Percentiles rank a stretch among this genome's conserved stretches.
phyloP scores from a whole-genome alignment of 2,113 vertebrate species.

The Tragelaphus strepsiceros region DNA sequence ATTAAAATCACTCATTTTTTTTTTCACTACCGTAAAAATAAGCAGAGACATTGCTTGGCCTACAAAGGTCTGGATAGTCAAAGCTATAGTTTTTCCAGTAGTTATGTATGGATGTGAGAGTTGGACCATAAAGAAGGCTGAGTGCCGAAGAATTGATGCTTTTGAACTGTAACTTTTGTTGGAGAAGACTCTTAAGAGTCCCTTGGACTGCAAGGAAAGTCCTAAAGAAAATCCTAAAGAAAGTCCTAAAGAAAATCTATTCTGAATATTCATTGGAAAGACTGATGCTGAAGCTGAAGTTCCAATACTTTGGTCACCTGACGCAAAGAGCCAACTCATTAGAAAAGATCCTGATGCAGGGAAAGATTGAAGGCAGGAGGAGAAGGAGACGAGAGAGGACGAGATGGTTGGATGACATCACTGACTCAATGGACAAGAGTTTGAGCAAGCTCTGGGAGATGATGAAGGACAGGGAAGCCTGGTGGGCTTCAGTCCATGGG shows the following conservation, averaged over 20 bases:
- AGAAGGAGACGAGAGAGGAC: neutral
- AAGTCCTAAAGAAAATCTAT: neutral
- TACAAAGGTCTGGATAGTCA: neutral
- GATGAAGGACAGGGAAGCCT: neutral
- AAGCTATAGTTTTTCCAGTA: neutral
- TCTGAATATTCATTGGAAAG: neutral
- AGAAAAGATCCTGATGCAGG: neutral
- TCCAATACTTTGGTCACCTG: neutral
- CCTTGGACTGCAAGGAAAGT: neutral
- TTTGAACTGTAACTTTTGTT: neutral
- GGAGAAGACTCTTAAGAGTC: neutral
- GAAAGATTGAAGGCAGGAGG: neutral
- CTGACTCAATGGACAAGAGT: neutral
- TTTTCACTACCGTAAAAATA: neutral
- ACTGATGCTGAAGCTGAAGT: neutral
- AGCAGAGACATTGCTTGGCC: neutral
- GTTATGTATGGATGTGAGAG: neutral
- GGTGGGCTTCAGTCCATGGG: neutral
- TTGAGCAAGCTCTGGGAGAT: neutral
- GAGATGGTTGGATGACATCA: neutral
- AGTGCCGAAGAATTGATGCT: neutral
- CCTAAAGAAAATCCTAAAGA: neutral
- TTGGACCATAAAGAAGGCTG: neutral
- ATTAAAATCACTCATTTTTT: constrained; percentile 21
- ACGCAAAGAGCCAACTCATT: neutral